A percentile compares a stretch with the other conserved stretches of the same genome.
phyloP scores from a whole-genome alignment of 2,888 invertebrate species.

The Lymantria monacha region DNA sequence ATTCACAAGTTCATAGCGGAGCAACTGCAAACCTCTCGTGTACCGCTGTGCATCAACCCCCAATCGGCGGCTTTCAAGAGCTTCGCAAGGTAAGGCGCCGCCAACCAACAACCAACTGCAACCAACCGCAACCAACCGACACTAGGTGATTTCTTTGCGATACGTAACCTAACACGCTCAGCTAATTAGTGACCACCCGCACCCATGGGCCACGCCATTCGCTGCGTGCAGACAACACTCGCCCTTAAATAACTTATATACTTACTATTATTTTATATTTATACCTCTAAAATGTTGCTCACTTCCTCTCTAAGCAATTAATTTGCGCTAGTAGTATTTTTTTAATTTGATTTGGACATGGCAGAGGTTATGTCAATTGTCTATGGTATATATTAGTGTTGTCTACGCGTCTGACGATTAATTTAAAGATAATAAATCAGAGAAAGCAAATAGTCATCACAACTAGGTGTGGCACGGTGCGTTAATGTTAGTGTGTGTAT shows the following conservation, averaged over 20 bases:
- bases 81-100: constrained; percentile 97
- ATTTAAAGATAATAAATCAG: constrained; percentile 60
- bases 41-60: constrained; percentile 99
- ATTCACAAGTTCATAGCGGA: constrained; percentile 99
- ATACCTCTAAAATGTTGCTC: constrained; percentile 26
- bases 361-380: constrained; percentile 7
- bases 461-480: constrained; percentile 76
- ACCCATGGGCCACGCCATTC: constrained; percentile 15
- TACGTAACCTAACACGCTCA: constrained; percentile 59
- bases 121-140: constrained; percentile 76
- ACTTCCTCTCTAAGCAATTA: constrained; percentile 7
- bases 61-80: constrained; percentile 99
- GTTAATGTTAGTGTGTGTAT: constrained; percentile 57
- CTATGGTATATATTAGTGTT: constrained; percentile 42
- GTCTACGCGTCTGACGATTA: constrained; percentile 52
- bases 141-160: constrained; percentile 82
- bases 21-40: constrained; percentile 96
- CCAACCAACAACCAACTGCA: constrained; percentile 57
- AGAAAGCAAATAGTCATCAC: constrained; percentile 76
- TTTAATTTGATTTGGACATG: constrained; percentile 6
- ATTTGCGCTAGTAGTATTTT: constrained; percentile 15
- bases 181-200: constrained; percentile 70
- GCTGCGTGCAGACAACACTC: constrained; percentile 2
- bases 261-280: constrained; percentile 1
- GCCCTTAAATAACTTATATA: background rate